Evolutionary conservation across 2,888 invertebrate genomes (phyloP), one percentile per base, ranked within the genome.

Genomic region (Sesamia inferens): DNA sequence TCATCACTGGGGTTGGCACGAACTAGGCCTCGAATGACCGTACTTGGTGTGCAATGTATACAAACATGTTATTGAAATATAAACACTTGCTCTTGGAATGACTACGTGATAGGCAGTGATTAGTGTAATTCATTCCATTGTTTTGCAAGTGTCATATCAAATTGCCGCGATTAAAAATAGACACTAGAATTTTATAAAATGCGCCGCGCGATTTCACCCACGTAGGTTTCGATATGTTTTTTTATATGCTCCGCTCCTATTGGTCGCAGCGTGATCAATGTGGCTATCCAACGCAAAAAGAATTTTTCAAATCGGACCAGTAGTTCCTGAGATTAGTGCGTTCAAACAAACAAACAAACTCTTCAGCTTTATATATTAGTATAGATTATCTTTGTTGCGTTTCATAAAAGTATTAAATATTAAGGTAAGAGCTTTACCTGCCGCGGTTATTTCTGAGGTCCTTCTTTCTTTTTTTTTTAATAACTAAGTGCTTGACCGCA

Each of bases 11-110:
- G 5, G 10, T 55, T 24, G 39, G 0, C 16, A 5, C 11, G 44
- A 14, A n/a, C 8, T 16, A 6, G 11, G 8, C 2, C 48, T n/a
- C 5, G 4, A 48, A 22, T 42, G 4, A 1, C 19, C 0, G 19
- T 31, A 24, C 42, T 24, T n/a, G 16, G 5, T 14, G 13, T 14
- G 31, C 54, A 74, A 74, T 81, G 59, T 63, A 69, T 3, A 8
- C 8, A n/a, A 59, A 48, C 5, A 14, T n/a, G 62, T 58, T 47
- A 44, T 55, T 42, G 8, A 13, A 42, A 42, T 39, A n/a, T 39
- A 14, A 11, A 0, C 64, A 24, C 14, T 39, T 31, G 19, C 5
- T 24, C 2, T 58, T 39, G 1, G 10, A 57, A n/a, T 13, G 19
- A 31, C 54, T 13, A 0, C 3, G 22, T 47, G 22, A 54, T 47